Base-by-base conservation (phyloP, 2,113 vertebrate genomes). In the Sander vitreus region DNA sequence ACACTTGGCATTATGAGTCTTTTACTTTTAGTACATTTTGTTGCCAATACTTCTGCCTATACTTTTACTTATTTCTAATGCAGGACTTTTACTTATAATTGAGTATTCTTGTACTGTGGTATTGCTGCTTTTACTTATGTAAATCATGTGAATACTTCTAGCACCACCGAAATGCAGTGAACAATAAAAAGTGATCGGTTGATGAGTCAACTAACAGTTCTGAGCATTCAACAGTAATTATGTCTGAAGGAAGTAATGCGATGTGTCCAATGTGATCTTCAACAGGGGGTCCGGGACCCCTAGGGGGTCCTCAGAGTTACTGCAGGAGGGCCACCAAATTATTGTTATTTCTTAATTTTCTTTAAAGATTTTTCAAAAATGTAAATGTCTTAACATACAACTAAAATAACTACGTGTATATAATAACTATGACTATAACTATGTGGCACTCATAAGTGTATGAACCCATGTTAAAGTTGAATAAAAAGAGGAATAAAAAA, bases 161-260 rank as follows among this genome's bases (percentile, higher is more conserved):
- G 23, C 13, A 15, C 27, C 50, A 36, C 50, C n/a, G 13, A 30
- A 36, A 19, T 6, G 12, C 6, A 23, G 14, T 54, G 18, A 66
- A 79, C 51, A 47, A 71, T 59, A 19, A 27, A 59, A 59, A 6
- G 71, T 51, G 16, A 10, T 39, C n/a, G 33, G 13, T 3, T 53
- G 9, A 64, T 88, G 64, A 90, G 50, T 85, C 59, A 89, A 4
- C 83, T 93, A 93, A 94, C 86, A 85, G 92, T 90, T 75, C 58
- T 18, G n/a, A 21, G n/a, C 3, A 39, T 8, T 64, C 47, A 72
- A 11, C 60, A 50, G 39, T 81, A 57, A 78, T 79, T 33, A 81
- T 6, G 45, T 83, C 30, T 80, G 68, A 73, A 30, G 21, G 53
- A 87, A 84, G 81, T 84, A 67, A 62, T 63, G n/a, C 30, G 58